A percentile compares a stretch with the other conserved stretches of the same genome.
Conservation (phyloP, 2,113 vertebrate genomes). For the Bos taurus region DNA sequence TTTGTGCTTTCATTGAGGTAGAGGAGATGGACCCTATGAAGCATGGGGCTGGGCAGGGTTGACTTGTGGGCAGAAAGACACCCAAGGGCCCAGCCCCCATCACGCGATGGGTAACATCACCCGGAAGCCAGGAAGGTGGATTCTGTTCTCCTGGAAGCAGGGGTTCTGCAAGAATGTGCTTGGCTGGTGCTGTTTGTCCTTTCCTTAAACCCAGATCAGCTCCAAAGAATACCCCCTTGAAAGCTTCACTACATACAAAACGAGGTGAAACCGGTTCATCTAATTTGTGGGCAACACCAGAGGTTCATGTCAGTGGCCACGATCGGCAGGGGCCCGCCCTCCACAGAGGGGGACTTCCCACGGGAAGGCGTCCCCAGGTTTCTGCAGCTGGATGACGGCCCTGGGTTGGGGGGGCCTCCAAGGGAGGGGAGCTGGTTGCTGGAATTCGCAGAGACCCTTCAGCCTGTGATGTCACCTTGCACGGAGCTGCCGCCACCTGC, state of each 20-base stretch:
- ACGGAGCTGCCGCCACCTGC: accelerated
- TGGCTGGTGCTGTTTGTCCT: background rate
- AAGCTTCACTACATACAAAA: background rate
- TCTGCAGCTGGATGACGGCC: background rate
- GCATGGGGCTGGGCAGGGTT: too few species aligned
- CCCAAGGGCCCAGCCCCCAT: background rate
- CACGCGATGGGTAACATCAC: accelerated
- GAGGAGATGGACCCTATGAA: background rate
- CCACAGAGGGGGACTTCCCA: background rate
- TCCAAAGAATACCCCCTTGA: background rate
- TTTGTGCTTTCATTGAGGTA: too few species aligned
- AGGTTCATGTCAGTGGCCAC: background rate
- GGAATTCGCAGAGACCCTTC: background rate
- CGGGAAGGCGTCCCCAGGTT: background rate
- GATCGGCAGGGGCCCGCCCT: background rate
- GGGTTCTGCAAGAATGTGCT: background rate
- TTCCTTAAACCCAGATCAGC: background rate
- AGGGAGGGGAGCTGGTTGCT: background rate
- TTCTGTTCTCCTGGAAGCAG: background rate
- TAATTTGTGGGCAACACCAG: background rate
- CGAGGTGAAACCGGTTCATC: background rate
- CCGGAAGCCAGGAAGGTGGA: background rate
- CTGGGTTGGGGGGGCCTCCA: background rate
- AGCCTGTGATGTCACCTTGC: accelerated
- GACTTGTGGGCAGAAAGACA: too few species aligned